Evolutionary conservation across 1,140 invertebrate species (phyloP).

Genomic region (Caerostris extrusa): DNA sequence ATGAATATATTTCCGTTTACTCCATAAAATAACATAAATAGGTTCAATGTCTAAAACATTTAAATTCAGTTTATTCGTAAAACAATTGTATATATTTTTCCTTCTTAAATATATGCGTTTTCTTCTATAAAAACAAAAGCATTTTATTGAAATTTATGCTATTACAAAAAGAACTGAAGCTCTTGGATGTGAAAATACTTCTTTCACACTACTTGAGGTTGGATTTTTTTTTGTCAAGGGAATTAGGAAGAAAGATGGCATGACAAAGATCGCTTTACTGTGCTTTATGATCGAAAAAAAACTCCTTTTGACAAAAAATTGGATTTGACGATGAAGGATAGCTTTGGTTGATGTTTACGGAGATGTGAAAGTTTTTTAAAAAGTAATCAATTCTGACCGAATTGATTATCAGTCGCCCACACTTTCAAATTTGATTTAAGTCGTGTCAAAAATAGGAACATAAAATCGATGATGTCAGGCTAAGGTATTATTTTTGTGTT

Average conservation of each 20-base stretch:
- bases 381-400: conserved; percentile 50
- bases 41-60: too few species aligned
- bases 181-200: neutral
- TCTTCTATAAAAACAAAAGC: too few species aligned
- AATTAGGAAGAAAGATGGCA: conserved; percentile 34
- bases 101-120: too few species aligned
- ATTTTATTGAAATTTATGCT: too few species aligned
- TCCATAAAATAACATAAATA: too few species aligned
- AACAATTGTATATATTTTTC: too few species aligned
- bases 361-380: conserved; percentile 56
- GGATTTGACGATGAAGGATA: conserved; percentile 44
- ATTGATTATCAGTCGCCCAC: conserved; percentile 29
- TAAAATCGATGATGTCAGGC: neutral
- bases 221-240: neutral
- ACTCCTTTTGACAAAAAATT: neutral
- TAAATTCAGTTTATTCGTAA: too few species aligned
- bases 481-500: neutral
- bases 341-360: neutral
- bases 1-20: too few species aligned
- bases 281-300: neutral
- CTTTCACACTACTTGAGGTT: neutral
- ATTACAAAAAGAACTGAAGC: too few species aligned
- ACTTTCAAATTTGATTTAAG: neutral
- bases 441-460: neutral
- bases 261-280: neutral